phyloP scores from a whole-genome alignment of 2,113 vertebrate species.

The Pomatorhinus ruficollis region DNA sequence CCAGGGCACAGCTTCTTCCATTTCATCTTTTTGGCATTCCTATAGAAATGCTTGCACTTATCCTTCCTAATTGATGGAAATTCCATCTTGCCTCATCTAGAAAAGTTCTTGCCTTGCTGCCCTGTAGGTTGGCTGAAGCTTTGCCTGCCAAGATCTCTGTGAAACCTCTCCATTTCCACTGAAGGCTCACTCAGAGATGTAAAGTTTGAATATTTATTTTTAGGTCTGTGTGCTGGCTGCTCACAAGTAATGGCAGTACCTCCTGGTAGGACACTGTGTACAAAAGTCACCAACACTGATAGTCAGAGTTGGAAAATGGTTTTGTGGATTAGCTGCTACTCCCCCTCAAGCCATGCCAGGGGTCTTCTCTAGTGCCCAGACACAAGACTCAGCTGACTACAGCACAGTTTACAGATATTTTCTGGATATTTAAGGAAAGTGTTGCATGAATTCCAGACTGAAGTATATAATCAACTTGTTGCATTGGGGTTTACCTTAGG shows the following conservation, averaged over 20 bases:
- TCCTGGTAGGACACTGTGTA: background rate
- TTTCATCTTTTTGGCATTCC: background rate
- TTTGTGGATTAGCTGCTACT: conserved; percentile 22
- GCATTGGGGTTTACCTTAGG: background rate
- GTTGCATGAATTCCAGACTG: background rate
- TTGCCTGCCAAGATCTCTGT: background rate
- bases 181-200: background rate
- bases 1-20: background rate
- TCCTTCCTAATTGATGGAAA: background rate
- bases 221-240: background rate
- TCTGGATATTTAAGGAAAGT: background rate
- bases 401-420: background rate
- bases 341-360: background rate
- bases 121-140: background rate
- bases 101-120: background rate
- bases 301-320: background rate
- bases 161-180: background rate
- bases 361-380: background rate
- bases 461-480: background rate
- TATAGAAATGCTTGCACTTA: background rate
- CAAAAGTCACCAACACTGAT: background rate
- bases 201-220: background rate
- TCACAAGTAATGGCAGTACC: background rate
- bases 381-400: background rate
- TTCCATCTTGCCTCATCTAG: background rate